phyloP scores from a whole-genome alignment of 2,888 invertebrate genomes.

The Busseola fusca region DNA sequence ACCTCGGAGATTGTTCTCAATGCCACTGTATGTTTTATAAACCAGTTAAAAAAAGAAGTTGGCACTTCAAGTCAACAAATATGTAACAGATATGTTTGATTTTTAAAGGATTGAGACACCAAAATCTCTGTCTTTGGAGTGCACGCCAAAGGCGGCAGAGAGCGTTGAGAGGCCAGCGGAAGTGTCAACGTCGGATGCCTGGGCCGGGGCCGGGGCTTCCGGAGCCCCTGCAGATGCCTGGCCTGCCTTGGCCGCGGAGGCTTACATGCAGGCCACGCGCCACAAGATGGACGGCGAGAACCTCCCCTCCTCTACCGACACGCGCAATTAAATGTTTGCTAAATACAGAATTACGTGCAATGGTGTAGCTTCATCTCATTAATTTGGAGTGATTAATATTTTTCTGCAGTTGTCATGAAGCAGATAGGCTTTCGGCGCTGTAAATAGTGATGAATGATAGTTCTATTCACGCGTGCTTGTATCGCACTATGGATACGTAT shows the following conservation, averaged over 20 bases:
- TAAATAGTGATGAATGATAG: neutral
- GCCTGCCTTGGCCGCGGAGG: conserved; percentile 81
- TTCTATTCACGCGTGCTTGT: neutral
- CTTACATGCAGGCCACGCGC: conserved; percentile 81
- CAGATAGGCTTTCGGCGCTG: neutral
- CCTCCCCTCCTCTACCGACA: conserved; percentile 85
- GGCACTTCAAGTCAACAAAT: neutral
- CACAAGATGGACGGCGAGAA: conserved; percentile 87
- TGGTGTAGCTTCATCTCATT: conserved; percentile 10
- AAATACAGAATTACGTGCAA: conserved; percentile 11
- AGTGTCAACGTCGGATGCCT: conserved; percentile 83
- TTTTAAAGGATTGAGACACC: conserved; percentile 83
- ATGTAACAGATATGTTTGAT: conserved; percentile 2
- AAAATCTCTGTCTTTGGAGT: conserved; percentile 83
- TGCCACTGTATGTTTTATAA: neutral
- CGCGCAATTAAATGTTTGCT: conserved; percentile 77
- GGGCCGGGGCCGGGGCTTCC: conserved; percentile 71
- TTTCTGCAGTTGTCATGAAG: conserved; percentile 1
- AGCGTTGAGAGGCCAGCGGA: conserved; percentile 81
- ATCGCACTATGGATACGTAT: neutral
- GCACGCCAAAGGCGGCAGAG: conserved; percentile 73
- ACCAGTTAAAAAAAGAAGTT: neutral
- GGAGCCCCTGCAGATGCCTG: conserved; percentile 75
- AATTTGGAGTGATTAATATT: conserved; percentile 4
- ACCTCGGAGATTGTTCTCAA: neutral